Conservation (phyloP, 2,113 vertebrate species). For the Rhombomys opimus region DNA sequence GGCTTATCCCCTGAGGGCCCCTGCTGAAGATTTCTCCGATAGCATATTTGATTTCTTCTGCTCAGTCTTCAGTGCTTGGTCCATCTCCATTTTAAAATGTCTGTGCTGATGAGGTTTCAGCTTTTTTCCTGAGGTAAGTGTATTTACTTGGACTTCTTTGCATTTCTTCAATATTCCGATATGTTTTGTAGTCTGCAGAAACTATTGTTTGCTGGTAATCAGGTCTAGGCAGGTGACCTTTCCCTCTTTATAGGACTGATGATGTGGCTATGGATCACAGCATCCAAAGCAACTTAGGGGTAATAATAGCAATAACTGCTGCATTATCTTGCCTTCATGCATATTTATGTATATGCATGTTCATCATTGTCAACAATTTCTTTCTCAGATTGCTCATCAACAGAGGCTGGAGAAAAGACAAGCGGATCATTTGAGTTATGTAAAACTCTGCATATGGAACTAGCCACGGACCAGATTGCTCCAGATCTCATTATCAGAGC, state of each 20-base stretch:
- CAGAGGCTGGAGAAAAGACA: slow-evolving; percentile 56
- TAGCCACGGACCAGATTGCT: slow-evolving; percentile 41
- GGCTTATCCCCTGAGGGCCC: slow-evolving; percentile 71
- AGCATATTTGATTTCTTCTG: slow-evolving; percentile 74
- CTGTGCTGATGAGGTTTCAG: slow-evolving; percentile 50
- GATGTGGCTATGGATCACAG: slow-evolving; percentile 56
- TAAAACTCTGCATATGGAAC: slow-evolving; percentile 62
- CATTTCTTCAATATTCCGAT: slow-evolving; percentile 62
- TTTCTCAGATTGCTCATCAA: slow-evolving; percentile 70
- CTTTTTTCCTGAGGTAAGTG: slow-evolving; percentile 41
- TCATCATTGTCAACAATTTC: slow-evolving; percentile 58
- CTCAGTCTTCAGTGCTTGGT: slow-evolving; percentile 53
- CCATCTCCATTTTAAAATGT: slow-evolving; percentile 56
- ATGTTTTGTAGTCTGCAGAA: slow-evolving; percentile 53
- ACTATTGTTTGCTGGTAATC: slow-evolving; percentile 24
- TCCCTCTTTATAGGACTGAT: slow-evolving; percentile 39
- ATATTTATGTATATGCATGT: slow-evolving; percentile 30
- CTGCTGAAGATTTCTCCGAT: slow-evolving; percentile 70
- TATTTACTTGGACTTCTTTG: slow-evolving; percentile 56
- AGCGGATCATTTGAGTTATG: slow-evolving; percentile 51
- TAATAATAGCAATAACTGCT: slow-evolving; percentile 39
- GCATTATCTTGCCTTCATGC: slow-evolving; percentile 37
- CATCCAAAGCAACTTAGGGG: slow-evolving; percentile 15
- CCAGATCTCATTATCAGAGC: slow-evolving; percentile 41
- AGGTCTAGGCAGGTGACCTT: slow-evolving; percentile 53